Evolutionary conservation across 2,888 invertebrate species (phyloP).

Genomic region (Muschampia plurimacula): DNA sequence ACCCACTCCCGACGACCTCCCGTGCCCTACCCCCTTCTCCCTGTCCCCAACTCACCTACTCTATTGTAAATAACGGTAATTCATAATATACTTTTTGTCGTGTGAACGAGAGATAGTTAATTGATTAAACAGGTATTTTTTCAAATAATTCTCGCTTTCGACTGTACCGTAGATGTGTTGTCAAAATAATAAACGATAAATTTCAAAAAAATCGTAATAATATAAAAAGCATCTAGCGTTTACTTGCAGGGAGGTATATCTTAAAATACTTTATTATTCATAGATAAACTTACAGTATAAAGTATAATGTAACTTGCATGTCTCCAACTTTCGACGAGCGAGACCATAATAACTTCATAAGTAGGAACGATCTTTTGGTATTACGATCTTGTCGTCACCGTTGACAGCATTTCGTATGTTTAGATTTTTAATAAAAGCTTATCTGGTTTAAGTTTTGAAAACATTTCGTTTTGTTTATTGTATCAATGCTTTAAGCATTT

Average conservation of each 20-base stretch:
- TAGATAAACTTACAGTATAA: constrained; percentile 80
- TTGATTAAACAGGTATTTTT: constrained; percentile 84
- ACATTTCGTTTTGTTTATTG: constrained; percentile 29
- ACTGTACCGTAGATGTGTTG: constrained; percentile 86
- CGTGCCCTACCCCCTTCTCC: constrained; percentile 50
- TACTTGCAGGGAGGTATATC: constrained; percentile 82
- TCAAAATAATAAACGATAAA: constrained; percentile 81
- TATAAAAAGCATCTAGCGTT: constrained; percentile 81
- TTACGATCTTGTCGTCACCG: constrained; percentile 49
- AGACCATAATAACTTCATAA: constrained; percentile 64
- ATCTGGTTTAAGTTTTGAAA: constrained; percentile 52
- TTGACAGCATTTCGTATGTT: constrained; percentile 59
- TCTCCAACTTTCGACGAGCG: constrained; percentile 63
- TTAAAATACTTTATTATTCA: constrained; percentile 82
- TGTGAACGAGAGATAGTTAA: constrained; percentile 84
- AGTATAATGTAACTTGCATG: constrained; percentile 65
- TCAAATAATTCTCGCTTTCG: constrained; percentile 85
- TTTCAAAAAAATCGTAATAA: constrained; percentile 80
- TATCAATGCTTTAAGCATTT: constrained; percentile 40
- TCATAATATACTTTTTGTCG: constrained; percentile 76
- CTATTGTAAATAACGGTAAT: constrained; percentile 84
- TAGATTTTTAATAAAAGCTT: constrained; percentile 66
- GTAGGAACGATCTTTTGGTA: constrained; percentile 61
- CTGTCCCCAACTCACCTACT: constrained; percentile 57
- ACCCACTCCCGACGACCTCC: constrained; percentile 50